phyloP scores from a whole-genome alignment of 2,113 vertebrate genomes.

The Phalacrocorax aristotelis region DNA sequence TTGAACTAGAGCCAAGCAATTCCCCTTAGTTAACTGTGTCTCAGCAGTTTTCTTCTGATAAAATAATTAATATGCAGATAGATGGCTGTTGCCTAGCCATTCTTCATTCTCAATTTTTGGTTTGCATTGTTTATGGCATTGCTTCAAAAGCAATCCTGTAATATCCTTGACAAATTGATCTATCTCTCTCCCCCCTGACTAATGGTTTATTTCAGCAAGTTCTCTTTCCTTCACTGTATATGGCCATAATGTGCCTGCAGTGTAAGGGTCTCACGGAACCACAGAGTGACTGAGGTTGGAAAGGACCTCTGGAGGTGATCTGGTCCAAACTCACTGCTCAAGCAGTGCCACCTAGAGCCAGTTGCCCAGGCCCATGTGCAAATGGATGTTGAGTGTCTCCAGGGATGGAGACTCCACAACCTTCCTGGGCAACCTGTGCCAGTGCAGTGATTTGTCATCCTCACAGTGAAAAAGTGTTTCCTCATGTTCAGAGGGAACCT shows the following conservation, averaged over 20 bases:
- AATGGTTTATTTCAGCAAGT: neutral
- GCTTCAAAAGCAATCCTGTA: slow-evolving; percentile 26
- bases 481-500: neutral
- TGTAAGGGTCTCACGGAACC: fast-evolving
- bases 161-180: neutral
- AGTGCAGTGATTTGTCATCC: neutral
- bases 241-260: neutral
- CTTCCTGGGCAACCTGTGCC: neutral
- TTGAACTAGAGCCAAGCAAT: neutral
- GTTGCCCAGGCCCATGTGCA: neutral
- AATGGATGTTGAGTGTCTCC: neutral
- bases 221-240: neutral
- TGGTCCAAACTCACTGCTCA: neutral
- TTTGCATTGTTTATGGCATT: slow-evolving; percentile 25
- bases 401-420: neutral
- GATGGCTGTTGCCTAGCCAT: neutral
- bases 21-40: slow-evolving; percentile 28
- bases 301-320: neutral
- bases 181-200: neutral
- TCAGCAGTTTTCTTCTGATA: slow-evolving; percentile 39
- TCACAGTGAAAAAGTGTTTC: neutral
- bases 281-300: neutral
- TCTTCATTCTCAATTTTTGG: neutral
- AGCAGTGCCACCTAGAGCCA: neutral
- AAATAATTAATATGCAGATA: slow-evolving; percentile 40